phyloP scores from a whole-genome alignment of 2,888 invertebrate genomes.

The Drosophila meridiana region DNA sequence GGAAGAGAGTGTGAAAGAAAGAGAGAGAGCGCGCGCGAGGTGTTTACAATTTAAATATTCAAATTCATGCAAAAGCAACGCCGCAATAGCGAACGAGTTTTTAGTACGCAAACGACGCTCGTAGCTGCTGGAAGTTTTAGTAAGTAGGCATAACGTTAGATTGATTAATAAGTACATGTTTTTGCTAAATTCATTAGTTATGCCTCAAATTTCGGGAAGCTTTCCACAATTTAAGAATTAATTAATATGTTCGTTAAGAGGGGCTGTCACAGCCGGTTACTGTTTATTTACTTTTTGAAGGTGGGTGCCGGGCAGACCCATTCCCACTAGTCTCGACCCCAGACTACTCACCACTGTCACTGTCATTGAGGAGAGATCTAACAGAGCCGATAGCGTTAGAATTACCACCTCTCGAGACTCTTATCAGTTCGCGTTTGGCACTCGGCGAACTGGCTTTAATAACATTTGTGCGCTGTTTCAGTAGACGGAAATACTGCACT shows the following conservation, averaged over 20 bases:
- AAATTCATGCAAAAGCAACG: constrained; percentile 15
- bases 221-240: not conserved
- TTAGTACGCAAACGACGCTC: constrained; percentile 15
- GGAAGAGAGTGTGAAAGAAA: not conserved
- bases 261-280: not conserved
- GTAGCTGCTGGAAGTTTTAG: constrained; percentile 8
- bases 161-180: not conserved
- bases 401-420: constrained; percentile 21
- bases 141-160: not conserved
- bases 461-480: constrained; percentile 58
- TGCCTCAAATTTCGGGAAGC: not conserved
- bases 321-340: not conserved
- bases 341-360: not conserved
- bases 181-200: constrained; percentile 1
- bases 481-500: not conserved
- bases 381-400: constrained; percentile 10
- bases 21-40: constrained; percentile 19
- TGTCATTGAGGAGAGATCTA: not conserved
- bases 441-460: constrained; percentile 45
- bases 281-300: constrained; percentile 7
- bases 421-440: constrained; percentile 64
- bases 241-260: constrained; percentile 5
- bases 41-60: constrained; percentile 42
- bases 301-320: not conserved
- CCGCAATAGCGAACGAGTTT: constrained; percentile 18